phyloP scores from a whole-genome alignment of 2,888 invertebrate genomes.

The Lepidocyrtoides sp. region DNA sequence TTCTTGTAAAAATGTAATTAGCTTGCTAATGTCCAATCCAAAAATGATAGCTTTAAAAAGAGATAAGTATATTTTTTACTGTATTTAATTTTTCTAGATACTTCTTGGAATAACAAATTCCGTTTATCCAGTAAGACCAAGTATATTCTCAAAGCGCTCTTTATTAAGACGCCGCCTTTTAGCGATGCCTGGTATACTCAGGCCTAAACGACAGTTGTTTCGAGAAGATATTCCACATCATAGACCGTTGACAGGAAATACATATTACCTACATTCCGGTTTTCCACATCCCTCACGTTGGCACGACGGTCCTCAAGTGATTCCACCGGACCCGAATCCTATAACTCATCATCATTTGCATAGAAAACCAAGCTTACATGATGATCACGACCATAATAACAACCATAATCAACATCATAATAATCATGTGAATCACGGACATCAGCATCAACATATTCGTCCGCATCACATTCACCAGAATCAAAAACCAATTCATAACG shows the following conservation, averaged over 20 bases:
- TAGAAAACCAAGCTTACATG: constrained; percentile 41
- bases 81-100: constrained; percentile 37
- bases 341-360: constrained; percentile 71
- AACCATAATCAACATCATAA: constrained; percentile 7
- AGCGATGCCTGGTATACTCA: constrained; percentile 24
- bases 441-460: background rate
- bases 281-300: constrained; percentile 84
- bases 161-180: constrained; percentile 46
- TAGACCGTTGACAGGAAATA: constrained; percentile 82
- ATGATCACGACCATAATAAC: constrained; percentile 42
- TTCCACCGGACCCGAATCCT: constrained; percentile 74
- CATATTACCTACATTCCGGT: constrained; percentile 81
- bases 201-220: constrained; percentile 82
- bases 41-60: too few species aligned
- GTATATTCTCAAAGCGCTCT: constrained; percentile 48
- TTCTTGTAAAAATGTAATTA: too few species aligned
- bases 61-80: background rate
- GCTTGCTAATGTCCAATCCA: too few species aligned
- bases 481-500: background rate
- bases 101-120: constrained; percentile 42
- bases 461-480: constrained; percentile 10
- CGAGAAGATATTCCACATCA: constrained; percentile 84
- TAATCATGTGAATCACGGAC: constrained; percentile 5
- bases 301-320: constrained; percentile 74
- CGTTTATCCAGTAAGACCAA: constrained; percentile 43